These are phyloP conservation scores for Ammodramus savannarum DNA, from an alignment of 2,113 vertebrate genomes.

Conservation along the genomic window DNA sequence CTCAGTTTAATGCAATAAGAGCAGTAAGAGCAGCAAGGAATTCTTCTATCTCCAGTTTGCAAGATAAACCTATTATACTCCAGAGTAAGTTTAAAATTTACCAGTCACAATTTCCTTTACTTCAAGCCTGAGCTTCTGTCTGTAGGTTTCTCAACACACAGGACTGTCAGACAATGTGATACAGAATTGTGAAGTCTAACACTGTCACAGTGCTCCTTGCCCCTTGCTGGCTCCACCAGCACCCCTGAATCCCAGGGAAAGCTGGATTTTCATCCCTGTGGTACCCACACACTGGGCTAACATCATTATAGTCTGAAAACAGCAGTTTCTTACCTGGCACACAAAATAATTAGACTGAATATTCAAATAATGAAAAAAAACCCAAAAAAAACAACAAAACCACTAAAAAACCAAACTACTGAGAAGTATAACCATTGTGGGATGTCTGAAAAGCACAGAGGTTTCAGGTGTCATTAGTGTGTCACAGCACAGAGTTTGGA, in stretches of 20 bases:
- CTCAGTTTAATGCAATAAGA: background rate
- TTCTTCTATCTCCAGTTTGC: background rate
- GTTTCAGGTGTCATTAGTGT: background rate
- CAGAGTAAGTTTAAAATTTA: background rate
- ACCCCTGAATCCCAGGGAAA: background rate
- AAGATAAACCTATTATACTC: background rate
- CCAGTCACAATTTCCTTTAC: background rate
- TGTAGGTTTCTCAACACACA: background rate
- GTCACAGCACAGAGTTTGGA: constrained; percentile 9
- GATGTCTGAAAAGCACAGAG: background rate
- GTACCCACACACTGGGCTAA: background rate
- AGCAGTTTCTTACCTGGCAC: background rate
- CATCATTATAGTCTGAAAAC: background rate
- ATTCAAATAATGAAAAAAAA: background rate
- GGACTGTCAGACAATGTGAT: background rate
- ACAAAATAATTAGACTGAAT: background rate
- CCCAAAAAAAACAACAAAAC: rapidly evolving
- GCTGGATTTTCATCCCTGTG: background rate
- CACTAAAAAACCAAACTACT: background rate
- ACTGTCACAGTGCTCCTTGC: background rate
- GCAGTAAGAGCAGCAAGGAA: background rate
- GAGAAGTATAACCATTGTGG: background rate
- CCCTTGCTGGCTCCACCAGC: rapidly evolving
- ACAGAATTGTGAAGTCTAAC: background rate
- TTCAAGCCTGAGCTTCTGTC: background rate